These are phyloP conservation scores for Intellagama lesueurii DNA, from an alignment of 2,797 vertebrate species.

Conservation along the genomic window DNA sequence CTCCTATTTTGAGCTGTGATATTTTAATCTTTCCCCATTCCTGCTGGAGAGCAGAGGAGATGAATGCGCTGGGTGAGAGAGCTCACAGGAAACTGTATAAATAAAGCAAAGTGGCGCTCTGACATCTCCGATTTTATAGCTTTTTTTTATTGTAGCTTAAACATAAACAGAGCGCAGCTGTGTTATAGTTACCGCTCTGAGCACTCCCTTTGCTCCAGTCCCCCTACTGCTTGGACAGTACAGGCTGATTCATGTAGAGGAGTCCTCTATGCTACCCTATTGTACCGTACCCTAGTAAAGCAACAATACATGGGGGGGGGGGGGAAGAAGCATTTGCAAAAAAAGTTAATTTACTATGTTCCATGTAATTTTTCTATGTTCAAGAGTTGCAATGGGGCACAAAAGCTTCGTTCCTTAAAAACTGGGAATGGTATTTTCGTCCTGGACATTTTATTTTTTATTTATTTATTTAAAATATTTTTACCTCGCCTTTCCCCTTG, in stretches of 20 bases:
- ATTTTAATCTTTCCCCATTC: constrained; percentile 85
- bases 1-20: constrained; percentile 86
- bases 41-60: constrained; percentile 81
- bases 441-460: no score
- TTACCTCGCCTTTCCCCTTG: no score
- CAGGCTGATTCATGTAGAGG: constrained; percentile 63
- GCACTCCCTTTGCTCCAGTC: constrained; percentile 68
- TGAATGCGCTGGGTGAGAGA: constrained; percentile 84
- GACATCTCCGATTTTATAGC: constrained; percentile 86
- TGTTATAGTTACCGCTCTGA: constrained; percentile 83
- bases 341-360: no score
- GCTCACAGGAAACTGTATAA: constrained; percentile 85
- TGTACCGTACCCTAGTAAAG: no score
- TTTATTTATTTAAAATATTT: no score
- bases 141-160: constrained; percentile 80
- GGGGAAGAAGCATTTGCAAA: no score
- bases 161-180: constrained; percentile 88
- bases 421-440: no score
- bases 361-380: no score
- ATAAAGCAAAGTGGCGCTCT: constrained; percentile 86
- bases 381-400: no score
- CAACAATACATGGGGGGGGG: no score
- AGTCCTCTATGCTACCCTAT: neutral
- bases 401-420: no score
- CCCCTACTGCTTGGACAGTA: constrained; percentile 75